Evolutionary conservation across 1,140 invertebrate species (phyloP).

Genomic region (Helicoverpa armigera): DNA sequence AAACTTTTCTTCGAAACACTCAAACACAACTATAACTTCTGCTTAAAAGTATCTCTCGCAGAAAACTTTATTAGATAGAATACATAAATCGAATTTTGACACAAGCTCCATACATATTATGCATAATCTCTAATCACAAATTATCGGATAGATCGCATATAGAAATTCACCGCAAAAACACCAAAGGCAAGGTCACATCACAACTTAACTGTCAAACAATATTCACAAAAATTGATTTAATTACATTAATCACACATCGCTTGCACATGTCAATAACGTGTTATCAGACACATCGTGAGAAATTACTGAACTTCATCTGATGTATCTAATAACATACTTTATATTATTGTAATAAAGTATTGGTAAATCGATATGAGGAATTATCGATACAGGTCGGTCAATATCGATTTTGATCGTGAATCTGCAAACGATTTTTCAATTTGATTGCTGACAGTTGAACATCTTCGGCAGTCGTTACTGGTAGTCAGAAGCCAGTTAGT

Average conservation of each 20-base stretch:
- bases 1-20: no score
- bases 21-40: no score
- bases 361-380: conserved; percentile 34
- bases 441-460: no score
- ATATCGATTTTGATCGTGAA: conserved; percentile 13
- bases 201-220: background rate
- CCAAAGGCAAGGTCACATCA: background rate
- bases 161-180: background rate
- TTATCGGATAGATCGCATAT: no score
- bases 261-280: background rate
- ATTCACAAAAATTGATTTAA: background rate
- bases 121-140: no score
- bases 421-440: background rate
- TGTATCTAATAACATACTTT: conserved; percentile 1
- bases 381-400: background rate
- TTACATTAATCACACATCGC: conserved; percentile 17
- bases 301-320: conserved; percentile 8
- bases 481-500: no score
- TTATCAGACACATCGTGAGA: conserved; percentile 38
- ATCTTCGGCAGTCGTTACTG: no score
- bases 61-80: no score
- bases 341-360: no score
- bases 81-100: no score
- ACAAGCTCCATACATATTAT: no score
- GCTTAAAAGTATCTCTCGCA: no score